Evolutionary conservation across 2,797 vertebrate genomes (phyloP), one percentile per base, ranked within the genome.

Genomic region (Avahi laniger): DNA sequence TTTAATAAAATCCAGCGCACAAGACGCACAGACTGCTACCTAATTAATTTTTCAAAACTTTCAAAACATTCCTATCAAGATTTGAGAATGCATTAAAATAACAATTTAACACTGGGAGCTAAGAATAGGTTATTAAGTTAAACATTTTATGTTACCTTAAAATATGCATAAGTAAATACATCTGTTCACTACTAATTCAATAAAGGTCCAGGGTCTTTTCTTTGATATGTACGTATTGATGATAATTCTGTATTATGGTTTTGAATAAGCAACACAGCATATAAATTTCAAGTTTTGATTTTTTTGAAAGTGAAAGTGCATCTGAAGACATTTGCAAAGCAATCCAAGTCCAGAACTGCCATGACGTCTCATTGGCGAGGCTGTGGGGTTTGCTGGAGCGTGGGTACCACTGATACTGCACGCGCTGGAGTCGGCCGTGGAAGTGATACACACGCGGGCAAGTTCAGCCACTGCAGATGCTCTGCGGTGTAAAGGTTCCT

Each of bases 331-430:
- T 22, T 22, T 54, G 24, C 7, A 8, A 61, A 69, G 30, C 46
- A 41, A 65, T 13, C 18, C 57, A 33, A 24, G 8, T 75, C 26
- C 17, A 54, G 75, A 75, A 46, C 15, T 3, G 4, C 28, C 13
- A 5, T 7, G 33, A 20, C 2, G 2, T 0, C 7, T 28, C 4
- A 0, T 5, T 50, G 30, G 24, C 50, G 22, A 24, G 46, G 13
- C 48, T 0, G 4, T 4, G 33, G n/a, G 57, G 11, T 41, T 41
- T 6, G 54, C 24, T n/a, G 24, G 43, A 22, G 2, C 0, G 2
- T 10, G 10, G 2, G 2, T 1, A 7, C 11, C 30, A 22, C 7
- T 33, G 9, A 18, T 9, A 17, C 63, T 28, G 9, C 4, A 8
- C 33, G 26, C 38, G 17, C 30, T 5, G 3, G 33, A 81, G 75